These are phyloP conservation scores for Eubucco bourcierii DNA, from an alignment of 2,113 vertebrate species.

Conservation along the genomic window DNA sequence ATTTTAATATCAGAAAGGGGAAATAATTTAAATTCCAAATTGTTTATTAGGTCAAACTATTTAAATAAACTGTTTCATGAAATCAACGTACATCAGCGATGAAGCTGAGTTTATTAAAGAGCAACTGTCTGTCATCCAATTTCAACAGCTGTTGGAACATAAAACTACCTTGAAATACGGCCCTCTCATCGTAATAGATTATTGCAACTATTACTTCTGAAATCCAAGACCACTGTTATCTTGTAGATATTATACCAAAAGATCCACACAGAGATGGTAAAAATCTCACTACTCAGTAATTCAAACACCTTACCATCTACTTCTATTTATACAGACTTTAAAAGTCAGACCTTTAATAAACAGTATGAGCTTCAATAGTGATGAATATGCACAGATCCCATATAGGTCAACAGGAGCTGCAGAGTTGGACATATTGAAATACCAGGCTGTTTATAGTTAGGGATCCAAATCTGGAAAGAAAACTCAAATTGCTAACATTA, in stretches of 20 bases:
- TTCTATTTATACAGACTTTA: not conserved
- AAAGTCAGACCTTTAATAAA: not conserved
- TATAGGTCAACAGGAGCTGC: constrained; percentile 36
- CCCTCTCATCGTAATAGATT: not conserved
- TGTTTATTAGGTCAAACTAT: not conserved
- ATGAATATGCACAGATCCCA: constrained; percentile 30
- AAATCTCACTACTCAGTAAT: not conserved
- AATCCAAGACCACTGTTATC: not conserved
- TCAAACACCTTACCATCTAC: not conserved
- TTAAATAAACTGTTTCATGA: not conserved
- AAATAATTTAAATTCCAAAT: not conserved
- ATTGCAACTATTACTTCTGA: not conserved
- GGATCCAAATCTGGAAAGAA: not conserved
- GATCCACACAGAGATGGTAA: not conserved
- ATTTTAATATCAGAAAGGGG: not conserved
- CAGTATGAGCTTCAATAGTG: constrained; percentile 21
- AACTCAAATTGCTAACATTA: not conserved
- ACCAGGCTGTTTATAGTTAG: constrained; percentile 33
- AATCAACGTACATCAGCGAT: not conserved
- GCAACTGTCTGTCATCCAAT: not conserved
- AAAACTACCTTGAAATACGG: not conserved
- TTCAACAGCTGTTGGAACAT: not conserved
- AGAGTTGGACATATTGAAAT: constrained; percentile 22
- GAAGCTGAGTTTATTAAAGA: not conserved
- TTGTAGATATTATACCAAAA: not conserved